phyloP scores from a whole-genome alignment of 2,797 vertebrate species.

The Squalus acanthias region DNA sequence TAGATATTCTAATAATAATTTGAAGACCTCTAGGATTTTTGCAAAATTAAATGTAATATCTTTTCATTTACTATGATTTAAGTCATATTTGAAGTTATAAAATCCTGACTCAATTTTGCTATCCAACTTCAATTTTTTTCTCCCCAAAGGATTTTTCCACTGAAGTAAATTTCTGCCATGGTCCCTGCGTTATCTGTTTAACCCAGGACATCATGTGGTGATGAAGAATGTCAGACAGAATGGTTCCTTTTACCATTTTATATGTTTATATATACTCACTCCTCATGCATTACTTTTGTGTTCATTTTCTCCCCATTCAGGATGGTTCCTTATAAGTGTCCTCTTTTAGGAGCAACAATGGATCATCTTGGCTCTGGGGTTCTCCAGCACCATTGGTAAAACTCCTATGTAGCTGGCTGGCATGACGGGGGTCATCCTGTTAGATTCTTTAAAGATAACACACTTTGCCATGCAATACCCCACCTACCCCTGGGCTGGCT shows the following conservation, averaged over 20 bases:
- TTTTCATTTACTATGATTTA: not conserved
- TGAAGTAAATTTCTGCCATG: not conserved
- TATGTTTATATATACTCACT: not conserved
- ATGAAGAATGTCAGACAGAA: not conserved
- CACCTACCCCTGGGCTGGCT: not conserved
- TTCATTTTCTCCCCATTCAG: not conserved
- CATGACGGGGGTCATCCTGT: not conserved
- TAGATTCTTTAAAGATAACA: not conserved
- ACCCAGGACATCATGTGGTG: not conserved
- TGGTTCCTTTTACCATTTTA: not conserved
- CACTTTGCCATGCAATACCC: not conserved
- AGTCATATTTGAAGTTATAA: not conserved
- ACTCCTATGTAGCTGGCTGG: not conserved
- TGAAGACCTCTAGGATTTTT: not conserved
- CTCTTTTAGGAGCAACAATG: not conserved
- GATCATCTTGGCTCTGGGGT: not conserved
- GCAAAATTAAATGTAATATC: not conserved
- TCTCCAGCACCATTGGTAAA: not conserved
- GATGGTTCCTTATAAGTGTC: not conserved
- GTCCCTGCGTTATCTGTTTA: not conserved
- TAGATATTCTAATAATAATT: not conserved
- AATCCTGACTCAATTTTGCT: not conserved
- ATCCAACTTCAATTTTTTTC: not conserved
- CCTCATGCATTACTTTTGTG: not conserved
- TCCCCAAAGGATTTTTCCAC: not conserved